phyloP scores from a whole-genome alignment of 2,888 invertebrate species.

The Drosophila maculinotata region DNA sequence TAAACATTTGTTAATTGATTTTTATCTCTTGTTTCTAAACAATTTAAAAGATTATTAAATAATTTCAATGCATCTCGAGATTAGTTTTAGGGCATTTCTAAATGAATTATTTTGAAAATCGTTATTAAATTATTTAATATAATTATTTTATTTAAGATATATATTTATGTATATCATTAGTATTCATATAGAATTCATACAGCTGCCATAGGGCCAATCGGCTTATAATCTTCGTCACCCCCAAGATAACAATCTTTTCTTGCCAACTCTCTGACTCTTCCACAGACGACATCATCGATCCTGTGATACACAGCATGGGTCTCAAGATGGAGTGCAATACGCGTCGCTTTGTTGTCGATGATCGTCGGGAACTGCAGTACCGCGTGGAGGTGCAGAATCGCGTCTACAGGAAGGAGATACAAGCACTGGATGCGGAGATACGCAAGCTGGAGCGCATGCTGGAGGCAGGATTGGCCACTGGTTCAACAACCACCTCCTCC shows the following conservation, averaged over 20 bases:
- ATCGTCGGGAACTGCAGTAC: conserved; percentile 92
- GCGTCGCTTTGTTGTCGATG: conserved; percentile 92
- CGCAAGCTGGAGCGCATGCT: conserved; percentile 90
- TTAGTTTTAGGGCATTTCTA: too few species aligned
- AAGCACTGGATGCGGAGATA: conserved; percentile 91
- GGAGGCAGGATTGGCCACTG: conserved; percentile 86
- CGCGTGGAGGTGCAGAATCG: conserved; percentile 96
- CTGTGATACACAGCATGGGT: conserved; percentile 95
- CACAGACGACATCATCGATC: conserved; percentile 89
- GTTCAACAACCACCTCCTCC: conserved; percentile 86
- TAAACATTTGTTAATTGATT: too few species aligned
- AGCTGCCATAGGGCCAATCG: too few species aligned
- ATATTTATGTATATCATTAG: too few species aligned
- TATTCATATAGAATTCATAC: too few species aligned
- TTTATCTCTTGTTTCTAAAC: too few species aligned
- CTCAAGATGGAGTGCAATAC: conserved; percentile 95
- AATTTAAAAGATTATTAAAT: too few species aligned
- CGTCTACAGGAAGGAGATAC: conserved; percentile 93
- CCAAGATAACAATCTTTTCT: not conserved
- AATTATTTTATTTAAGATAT: too few species aligned
- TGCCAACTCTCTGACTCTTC: not conserved
- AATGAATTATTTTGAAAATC: too few species aligned
- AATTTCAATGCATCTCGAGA: too few species aligned
- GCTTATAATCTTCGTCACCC: not conserved
- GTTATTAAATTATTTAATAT: too few species aligned